Percentiles rank a stretch among this genome's conserved stretches.
phyloP scores from a whole-genome alignment of 2,113 vertebrate species.

The Nanorana parkeri region DNA sequence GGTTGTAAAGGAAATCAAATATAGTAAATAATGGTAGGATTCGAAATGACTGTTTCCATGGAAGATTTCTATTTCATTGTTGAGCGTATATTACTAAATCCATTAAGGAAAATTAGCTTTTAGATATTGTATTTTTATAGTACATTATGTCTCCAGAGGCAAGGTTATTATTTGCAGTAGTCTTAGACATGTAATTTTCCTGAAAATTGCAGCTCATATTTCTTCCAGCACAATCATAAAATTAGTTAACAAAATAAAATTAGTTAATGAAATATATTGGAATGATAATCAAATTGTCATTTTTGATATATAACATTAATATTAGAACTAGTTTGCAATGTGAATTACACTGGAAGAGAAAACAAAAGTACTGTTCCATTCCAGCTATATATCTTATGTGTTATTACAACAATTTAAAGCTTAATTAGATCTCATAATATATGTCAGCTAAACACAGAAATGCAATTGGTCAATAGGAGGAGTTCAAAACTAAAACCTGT shows the following conservation, averaged over 20 bases:
- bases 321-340: conserved; percentile 22
- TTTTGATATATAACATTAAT: conserved; percentile 50
- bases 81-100: conserved; percentile 54
- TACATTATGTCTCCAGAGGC: conserved; percentile 51
- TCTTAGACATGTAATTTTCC: conserved; percentile 56
- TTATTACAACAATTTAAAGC: conserved; percentile 18
- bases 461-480: neutral
- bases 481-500: neutral
- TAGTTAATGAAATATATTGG: conserved; percentile 55
- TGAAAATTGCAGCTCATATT: conserved; percentile 44
- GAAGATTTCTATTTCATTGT: conserved; percentile 47
- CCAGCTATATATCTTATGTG: conserved; percentile 18
- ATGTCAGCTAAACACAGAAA: neutral
- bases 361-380: neutral
- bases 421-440: conserved; percentile 15
- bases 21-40: conserved; percentile 40
- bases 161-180: conserved; percentile 53
- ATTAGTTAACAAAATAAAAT: conserved; percentile 56
- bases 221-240: conserved; percentile 41
- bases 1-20: neutral
- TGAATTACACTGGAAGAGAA: neutral
- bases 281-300: conserved; percentile 57
- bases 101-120: conserved; percentile 57
- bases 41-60: conserved; percentile 37
- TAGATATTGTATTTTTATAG: conserved; percentile 57